These are phyloP conservation scores for Heterohyrax brucei DNA, from an alignment of 2,797 vertebrate species.

Conservation along the genomic window DNA sequence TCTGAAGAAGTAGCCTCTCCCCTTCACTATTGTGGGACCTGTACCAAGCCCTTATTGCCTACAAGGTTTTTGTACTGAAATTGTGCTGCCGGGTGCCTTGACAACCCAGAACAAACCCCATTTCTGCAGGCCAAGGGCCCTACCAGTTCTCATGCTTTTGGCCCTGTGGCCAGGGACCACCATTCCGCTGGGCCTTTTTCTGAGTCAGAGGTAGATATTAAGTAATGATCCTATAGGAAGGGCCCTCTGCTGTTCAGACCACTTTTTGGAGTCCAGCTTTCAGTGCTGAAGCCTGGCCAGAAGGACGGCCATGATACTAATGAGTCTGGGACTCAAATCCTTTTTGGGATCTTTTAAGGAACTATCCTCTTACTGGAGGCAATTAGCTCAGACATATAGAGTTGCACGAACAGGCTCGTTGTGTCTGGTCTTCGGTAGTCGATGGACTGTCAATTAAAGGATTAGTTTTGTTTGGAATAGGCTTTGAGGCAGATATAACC, in stretches of 20 bases:
- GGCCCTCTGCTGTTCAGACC: not conserved
- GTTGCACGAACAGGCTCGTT: not conserved
- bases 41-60: not conserved
- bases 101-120: not conserved
- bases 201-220: not conserved
- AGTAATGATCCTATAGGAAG: not conserved
- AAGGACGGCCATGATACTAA: not conserved
- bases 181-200: not conserved
- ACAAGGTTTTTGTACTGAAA: not conserved
- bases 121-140: not conserved
- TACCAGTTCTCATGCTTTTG: not conserved
- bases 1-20: not conserved
- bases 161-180: not conserved
- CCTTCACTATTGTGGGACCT: not conserved
- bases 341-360: not conserved
- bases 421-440: not conserved
- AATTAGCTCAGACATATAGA: not conserved
- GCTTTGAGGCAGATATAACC: not conserved
- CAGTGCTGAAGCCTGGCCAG: not conserved
- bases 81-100: not conserved
- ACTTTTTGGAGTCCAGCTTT: not conserved
- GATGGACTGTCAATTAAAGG: not conserved
- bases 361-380: not conserved
- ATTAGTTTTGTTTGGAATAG: conserved; percentile 6
- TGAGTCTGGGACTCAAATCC: not conserved